Conservation (phyloP, 30 jellyfish, hydroid and myxozoan species). For the Morbakka virulenta region DNA sequence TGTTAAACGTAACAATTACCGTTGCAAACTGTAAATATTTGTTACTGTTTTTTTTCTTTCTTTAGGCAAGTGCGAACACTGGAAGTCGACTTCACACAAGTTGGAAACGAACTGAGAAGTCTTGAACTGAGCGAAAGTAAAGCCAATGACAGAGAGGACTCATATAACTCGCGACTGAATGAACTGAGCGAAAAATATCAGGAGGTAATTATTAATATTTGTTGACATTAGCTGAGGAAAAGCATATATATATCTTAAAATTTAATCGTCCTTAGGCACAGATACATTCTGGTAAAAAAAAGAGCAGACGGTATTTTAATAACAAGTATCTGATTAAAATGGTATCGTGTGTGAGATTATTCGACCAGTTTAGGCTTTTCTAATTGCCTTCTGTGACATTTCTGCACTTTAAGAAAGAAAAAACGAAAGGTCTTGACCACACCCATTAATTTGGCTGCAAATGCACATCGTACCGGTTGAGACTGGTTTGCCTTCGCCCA, state of each 20-base stretch:
- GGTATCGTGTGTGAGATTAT: too few relatives aligned
- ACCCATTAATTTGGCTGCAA: too few relatives aligned
- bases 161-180: conserved; percentile 59
- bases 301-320: too few relatives aligned
- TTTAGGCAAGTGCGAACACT: conserved; percentile 76
- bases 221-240: background rate
- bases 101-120: conserved; percentile 84
- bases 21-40: too few relatives aligned
- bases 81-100: conserved; percentile 74
- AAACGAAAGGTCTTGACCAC: too few relatives aligned
- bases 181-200: conserved; percentile 85
- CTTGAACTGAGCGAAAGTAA: conserved; percentile 90
- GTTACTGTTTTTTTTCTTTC: background rate
- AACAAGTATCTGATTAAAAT: too few relatives aligned
- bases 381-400: too few relatives aligned
- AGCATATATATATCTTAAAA: background rate
- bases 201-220: conserved; percentile 33
- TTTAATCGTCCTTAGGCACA: background rate
- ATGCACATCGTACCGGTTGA: too few relatives aligned
- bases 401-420: too few relatives aligned
- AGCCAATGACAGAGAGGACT: conserved; percentile 88
- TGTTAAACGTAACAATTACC: too few relatives aligned
- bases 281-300: background rate
- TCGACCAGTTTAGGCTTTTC: too few relatives aligned
- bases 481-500: too few relatives aligned